Percentiles rank a stretch among this genome's conserved stretches.
These are phyloP conservation scores for Cheilosia soror DNA, from an alignment of 2,888 invertebrate genomes.

Conservation along the genomic window DNA sequence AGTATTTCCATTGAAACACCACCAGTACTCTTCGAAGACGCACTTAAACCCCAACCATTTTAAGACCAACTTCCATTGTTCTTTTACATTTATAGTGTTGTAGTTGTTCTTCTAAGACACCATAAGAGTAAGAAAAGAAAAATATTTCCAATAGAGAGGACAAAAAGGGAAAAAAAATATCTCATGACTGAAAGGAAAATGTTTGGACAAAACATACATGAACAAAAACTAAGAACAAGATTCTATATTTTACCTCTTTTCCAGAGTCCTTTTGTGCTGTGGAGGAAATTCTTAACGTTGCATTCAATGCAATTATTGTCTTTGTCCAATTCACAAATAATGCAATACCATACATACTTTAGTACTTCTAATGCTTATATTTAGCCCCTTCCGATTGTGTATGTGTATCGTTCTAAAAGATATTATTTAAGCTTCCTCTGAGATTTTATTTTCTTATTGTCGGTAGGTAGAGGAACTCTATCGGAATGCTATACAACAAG, in stretches of 20 bases:
- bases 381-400: background rate
- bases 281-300: constrained; percentile 27
- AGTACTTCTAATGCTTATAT: constrained; percentile 1
- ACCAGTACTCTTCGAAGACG: background rate
- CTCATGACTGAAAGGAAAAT: background rate
- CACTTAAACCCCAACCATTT: background rate
- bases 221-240: constrained; percentile 20
- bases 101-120: background rate
- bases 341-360: constrained; percentile 29
- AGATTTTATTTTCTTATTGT: constrained; percentile 26
- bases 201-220: background rate
- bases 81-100: background rate
- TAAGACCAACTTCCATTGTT: background rate
- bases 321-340: constrained; percentile 42
- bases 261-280: constrained; percentile 20
- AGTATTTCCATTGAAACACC: background rate
- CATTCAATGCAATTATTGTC: constrained; percentile 65
- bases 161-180: background rate
- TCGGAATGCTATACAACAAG: background rate
- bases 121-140: background rate
- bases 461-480: background rate
- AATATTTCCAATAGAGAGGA: background rate
- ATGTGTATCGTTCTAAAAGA: background rate
- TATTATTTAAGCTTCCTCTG: constrained; percentile 39
- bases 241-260: constrained; percentile 39